Conservation (phyloP, 2,113 vertebrate species). For the Centropus unirufus region DNA sequence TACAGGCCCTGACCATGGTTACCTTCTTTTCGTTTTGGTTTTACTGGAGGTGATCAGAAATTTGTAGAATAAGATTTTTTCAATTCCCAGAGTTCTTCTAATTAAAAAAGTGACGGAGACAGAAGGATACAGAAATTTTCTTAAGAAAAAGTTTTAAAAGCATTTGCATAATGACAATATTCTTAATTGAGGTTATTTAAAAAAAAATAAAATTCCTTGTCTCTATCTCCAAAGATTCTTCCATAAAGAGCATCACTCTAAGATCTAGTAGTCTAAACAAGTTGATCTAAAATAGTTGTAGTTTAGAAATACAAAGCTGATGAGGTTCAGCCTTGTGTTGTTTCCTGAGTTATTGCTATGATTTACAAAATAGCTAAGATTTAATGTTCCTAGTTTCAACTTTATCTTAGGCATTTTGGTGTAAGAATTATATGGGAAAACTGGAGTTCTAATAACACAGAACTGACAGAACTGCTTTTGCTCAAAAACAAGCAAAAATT, state of each 20-base stretch:
- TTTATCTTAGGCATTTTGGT: not conserved
- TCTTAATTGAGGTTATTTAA: not conserved
- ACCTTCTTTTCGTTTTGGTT: not conserved
- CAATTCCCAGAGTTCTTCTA: not conserved
- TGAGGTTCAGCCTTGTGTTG: not conserved
- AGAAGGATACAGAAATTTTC: not conserved
- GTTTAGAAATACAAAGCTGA: not conserved
- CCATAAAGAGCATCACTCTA: not conserved
- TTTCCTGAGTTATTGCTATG: not conserved
- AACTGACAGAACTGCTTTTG: not conserved
- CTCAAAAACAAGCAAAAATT: conserved; percentile 1
- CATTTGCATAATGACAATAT: not conserved
- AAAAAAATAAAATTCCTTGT: not conserved
- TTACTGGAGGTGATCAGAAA: not conserved
- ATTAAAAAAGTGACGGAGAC: not conserved
- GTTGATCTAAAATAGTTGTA: not conserved
- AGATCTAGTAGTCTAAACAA: not conserved
- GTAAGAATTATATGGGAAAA: not conserved
- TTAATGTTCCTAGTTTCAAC: not conserved
- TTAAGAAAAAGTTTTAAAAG: not conserved
- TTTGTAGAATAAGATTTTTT: not conserved
- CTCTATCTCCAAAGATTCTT: not conserved
- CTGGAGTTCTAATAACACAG: not conserved
- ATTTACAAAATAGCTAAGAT: not conserved
- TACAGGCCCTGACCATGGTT: not conserved